Evolutionary conservation across 2,888 invertebrate genomes (phyloP).

Genomic region (Xanthia togata): DNA sequence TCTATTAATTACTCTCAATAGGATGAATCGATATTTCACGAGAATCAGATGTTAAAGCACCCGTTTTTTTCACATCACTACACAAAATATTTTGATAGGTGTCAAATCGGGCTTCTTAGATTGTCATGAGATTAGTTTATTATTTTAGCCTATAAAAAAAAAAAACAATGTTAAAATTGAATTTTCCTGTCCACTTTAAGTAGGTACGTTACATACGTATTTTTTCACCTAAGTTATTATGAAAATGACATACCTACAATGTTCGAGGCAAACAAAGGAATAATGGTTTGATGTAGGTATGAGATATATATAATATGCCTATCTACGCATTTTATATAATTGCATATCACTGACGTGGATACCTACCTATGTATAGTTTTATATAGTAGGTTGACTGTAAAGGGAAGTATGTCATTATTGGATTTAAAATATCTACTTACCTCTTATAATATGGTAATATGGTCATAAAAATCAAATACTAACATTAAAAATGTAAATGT

Average conservation of each 20-base stretch:
- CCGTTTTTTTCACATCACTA: too few relatives aligned
- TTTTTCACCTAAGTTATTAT: slow-evolving; percentile 19
- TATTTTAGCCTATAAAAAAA: background rate
- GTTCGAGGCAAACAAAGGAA: slow-evolving; percentile 3
- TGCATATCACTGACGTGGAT: background rate
- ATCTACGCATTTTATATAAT: slow-evolving; percentile 1
- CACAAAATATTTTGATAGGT: too few relatives aligned
- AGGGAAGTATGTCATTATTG: slow-evolving; percentile 15
- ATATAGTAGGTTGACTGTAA: background rate
- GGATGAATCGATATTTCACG: too few relatives aligned
- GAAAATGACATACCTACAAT: slow-evolving; percentile 7
- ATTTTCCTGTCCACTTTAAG: background rate
- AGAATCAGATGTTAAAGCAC: too few relatives aligned
- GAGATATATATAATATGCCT: background rate
- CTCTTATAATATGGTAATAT: background rate
- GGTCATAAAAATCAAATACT: background rate
- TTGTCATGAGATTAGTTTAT: background rate
- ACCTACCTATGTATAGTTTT: background rate
- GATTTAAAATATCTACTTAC: background rate
- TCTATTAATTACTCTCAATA: too few relatives aligned
- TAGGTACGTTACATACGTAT: background rate
- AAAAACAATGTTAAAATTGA: background rate
- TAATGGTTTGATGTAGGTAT: slow-evolving; percentile 12
- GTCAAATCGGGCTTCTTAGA: too few relatives aligned
- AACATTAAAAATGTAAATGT: background rate